Percentiles rank a stretch among this genome's conserved stretches.
Conservation (phyloP, 2,888 invertebrate genomes). For the Coronaproctus castanopsis region DNA sequence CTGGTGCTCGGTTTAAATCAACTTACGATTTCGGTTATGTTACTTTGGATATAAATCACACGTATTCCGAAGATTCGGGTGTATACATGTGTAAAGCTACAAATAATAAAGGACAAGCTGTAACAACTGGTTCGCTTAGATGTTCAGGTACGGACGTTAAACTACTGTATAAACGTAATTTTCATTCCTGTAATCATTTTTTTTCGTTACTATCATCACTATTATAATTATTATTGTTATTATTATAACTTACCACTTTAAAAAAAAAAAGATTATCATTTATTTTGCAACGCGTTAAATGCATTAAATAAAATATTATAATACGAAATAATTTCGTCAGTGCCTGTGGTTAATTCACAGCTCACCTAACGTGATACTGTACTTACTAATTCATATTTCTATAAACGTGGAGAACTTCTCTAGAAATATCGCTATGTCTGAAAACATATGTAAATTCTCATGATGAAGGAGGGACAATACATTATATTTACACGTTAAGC, state of each 20-base stretch:
- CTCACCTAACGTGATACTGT: too few species aligned
- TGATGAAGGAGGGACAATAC: too few species aligned
- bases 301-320: background rate
- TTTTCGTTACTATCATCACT: too few species aligned
- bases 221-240: background rate
- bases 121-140: constrained; percentile 70
- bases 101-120: constrained; percentile 71
- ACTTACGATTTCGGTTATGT: constrained; percentile 93
- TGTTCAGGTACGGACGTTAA: constrained; percentile 42
- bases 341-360: too few species aligned
- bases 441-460: too few species aligned
- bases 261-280: background rate
- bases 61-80: constrained; percentile 81
- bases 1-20: constrained; percentile 74
- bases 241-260: background rate
- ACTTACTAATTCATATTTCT: too few species aligned
- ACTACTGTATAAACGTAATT: background rate
- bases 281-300: background rate
- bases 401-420: too few species aligned
- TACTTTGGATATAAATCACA: constrained; percentile 66
- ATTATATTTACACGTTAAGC: too few species aligned
- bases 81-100: constrained; percentile 77
- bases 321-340: too few species aligned
- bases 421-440: too few species aligned
- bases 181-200: background rate